Conservation (phyloP, 2,113 vertebrate species). For the Platysteira castanea region DNA sequence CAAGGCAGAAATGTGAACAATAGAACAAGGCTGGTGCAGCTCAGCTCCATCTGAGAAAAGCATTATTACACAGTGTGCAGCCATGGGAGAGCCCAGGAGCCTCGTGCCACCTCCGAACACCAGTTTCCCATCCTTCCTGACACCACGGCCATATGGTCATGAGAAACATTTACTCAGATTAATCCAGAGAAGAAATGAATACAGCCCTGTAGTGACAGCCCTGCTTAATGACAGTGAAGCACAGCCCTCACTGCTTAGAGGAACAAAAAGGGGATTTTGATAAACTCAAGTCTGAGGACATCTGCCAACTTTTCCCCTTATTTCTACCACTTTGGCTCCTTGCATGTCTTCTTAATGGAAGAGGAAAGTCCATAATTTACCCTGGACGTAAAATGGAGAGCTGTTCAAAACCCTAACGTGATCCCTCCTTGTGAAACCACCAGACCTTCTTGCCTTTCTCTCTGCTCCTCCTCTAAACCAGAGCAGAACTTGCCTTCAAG, state of each 20-base stretch:
- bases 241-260: not conserved
- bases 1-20: not conserved
- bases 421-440: not conserved
- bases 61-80: not conserved
- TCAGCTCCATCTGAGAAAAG: not conserved
- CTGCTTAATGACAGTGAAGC: not conserved
- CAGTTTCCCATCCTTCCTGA: not conserved
- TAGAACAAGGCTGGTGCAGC: not conserved
- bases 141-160: not conserved
- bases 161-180: not conserved
- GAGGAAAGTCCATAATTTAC: not conserved
- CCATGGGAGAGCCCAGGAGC: not conserved
- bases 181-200: not conserved
- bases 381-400: not conserved
- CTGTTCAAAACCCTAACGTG: not conserved
- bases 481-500: not conserved
- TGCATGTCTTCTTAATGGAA: not conserved
- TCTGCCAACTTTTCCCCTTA: not conserved
- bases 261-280: not conserved
- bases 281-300: not conserved
- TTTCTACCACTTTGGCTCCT: not conserved
- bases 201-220: not conserved
- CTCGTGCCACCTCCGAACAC: accelerated
- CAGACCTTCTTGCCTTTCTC: not conserved
- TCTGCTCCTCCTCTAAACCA: not conserved